Percentiles rank a stretch among this genome's conserved stretches.
Conservation (phyloP, 30 jellyfish, hydroid and myxozoan species). For the Rhopilema esculentum region DNA sequence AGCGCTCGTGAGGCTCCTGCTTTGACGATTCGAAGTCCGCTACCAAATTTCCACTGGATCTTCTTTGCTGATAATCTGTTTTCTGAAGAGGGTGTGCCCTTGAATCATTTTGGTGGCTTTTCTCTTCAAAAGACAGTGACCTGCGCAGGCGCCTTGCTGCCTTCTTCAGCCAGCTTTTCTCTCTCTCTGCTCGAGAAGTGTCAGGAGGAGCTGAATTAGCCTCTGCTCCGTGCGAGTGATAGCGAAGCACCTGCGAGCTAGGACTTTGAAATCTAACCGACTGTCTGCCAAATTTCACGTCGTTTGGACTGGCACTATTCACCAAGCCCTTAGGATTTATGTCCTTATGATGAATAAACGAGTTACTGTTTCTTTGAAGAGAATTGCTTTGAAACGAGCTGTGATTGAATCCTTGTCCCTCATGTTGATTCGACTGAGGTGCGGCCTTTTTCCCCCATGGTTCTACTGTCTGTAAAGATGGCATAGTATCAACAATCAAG, state of each 20-base stretch:
- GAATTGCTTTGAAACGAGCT: neutral
- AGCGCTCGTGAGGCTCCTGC: conserved; percentile 21
- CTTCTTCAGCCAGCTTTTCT: conserved; percentile 52
- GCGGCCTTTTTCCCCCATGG: neutral
- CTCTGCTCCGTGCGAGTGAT: neutral
- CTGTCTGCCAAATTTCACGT: neutral
- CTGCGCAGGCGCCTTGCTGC: conserved; percentile 50
- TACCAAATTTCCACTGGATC: conserved; percentile 24
- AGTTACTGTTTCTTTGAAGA: neutral
- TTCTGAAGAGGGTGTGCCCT: neutral
- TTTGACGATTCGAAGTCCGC: neutral
- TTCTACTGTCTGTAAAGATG: conserved; percentile 2
- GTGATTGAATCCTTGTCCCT: neutral
- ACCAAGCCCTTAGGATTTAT: neutral
- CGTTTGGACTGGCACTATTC: neutral
- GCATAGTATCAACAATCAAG: conserved; percentile 34
- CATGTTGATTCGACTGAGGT: neutral
- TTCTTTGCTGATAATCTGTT: neutral
- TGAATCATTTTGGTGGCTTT: neutral
- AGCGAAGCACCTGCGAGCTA: neutral
- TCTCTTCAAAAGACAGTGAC: conserved; percentile 61
- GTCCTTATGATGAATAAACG: neutral
- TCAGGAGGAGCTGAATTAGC: neutral
- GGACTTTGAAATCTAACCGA: neutral
- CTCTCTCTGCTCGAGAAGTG: conserved; percentile 16